Conservation (phyloP, 1,140 invertebrate genomes). For the Drosophila subobscura region DNA sequence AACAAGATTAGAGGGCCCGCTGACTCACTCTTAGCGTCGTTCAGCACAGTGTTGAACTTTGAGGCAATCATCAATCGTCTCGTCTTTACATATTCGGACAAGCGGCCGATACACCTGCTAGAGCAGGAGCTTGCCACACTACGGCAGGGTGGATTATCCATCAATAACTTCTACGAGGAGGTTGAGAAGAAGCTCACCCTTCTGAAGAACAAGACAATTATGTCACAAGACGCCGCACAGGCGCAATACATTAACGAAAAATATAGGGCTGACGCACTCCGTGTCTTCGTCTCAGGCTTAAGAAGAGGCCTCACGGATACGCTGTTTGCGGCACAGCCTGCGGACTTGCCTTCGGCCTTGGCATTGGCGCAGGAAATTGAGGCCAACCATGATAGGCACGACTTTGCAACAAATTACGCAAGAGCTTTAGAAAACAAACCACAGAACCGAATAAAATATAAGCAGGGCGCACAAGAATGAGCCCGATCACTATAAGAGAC, state of each 20-base stretch:
- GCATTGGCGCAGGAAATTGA: no score
- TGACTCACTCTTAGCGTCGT: conserved; percentile 24
- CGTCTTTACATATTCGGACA: conserved; percentile 35
- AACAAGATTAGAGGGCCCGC: conserved; percentile 33
- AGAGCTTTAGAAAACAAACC: no score
- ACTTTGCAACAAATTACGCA: no score
- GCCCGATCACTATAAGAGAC: no score
- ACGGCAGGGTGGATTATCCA: no score
- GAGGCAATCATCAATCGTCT: conserved; percentile 38
- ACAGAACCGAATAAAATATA: no score
- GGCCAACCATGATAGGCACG: no score
- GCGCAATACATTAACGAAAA: conserved; percentile 8
- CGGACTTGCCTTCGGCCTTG: no score
- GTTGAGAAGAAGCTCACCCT: conserved; percentile 31
- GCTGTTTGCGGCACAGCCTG: no score
- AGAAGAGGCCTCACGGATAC: no score
- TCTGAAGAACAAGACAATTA: conserved; percentile 31
- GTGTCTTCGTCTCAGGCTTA: neutral
- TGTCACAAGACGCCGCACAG: conserved; percentile 24
- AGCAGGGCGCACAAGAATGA: no score
- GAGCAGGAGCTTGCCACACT: no score
- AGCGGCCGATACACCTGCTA: conserved; percentile 30
- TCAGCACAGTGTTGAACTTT: conserved; percentile 45
- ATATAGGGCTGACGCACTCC: conserved; percentile 3
- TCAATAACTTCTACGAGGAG: conserved; percentile 32